Evolutionary conservation across 2,888 invertebrate species (phyloP).

Genomic region (Acleris emargana): DNA sequence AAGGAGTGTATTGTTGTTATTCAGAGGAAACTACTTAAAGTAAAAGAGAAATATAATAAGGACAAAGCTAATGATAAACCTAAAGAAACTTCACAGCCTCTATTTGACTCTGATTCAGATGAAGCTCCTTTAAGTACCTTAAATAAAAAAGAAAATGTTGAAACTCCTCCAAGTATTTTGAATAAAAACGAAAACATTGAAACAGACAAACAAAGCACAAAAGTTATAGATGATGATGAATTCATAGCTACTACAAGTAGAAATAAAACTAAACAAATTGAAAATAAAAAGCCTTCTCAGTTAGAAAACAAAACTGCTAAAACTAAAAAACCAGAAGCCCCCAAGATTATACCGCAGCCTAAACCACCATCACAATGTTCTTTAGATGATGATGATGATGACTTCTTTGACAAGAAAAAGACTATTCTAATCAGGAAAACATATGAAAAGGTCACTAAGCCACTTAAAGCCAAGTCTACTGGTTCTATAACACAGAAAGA

Average conservation of each 20-base stretch:
- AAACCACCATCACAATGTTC: slow-evolving; percentile 52
- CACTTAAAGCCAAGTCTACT: slow-evolving; percentile 69
- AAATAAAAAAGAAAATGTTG: slow-evolving; percentile 51
- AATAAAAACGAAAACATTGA: slow-evolving; percentile 47
- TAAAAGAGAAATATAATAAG: slow-evolving; percentile 30
- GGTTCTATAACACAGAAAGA: slow-evolving; percentile 75
- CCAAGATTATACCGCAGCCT: slow-evolving; percentile 29
- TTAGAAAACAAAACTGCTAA: slow-evolving; percentile 16
- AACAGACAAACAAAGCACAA: slow-evolving; percentile 25
- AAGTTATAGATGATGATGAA: slow-evolving; percentile 51
- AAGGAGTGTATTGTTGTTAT: slow-evolving; percentile 76
- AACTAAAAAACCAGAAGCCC: slow-evolving; percentile 38
- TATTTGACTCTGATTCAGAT: slow-evolving; percentile 70
- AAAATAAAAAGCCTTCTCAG: slow-evolving; percentile 48
- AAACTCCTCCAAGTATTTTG: slow-evolving; percentile 59
- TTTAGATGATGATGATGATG: slow-evolving; percentile 60
- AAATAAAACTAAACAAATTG: slow-evolving; percentile 45
- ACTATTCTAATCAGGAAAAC: slow-evolving; percentile 68
- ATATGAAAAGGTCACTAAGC: slow-evolving; percentile 66
- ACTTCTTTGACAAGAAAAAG: slow-evolving; percentile 65
- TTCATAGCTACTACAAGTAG: slow-evolving; percentile 48
- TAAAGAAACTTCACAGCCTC: slow-evolving; percentile 48
- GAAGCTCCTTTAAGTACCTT: slow-evolving; percentile 62
- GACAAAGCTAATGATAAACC: slow-evolving; percentile 19
- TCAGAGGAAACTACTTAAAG: slow-evolving; percentile 69